phyloP scores from a whole-genome alignment of 2,113 vertebrate species.

The Sinocyclocheilus anshuiensis region DNA sequence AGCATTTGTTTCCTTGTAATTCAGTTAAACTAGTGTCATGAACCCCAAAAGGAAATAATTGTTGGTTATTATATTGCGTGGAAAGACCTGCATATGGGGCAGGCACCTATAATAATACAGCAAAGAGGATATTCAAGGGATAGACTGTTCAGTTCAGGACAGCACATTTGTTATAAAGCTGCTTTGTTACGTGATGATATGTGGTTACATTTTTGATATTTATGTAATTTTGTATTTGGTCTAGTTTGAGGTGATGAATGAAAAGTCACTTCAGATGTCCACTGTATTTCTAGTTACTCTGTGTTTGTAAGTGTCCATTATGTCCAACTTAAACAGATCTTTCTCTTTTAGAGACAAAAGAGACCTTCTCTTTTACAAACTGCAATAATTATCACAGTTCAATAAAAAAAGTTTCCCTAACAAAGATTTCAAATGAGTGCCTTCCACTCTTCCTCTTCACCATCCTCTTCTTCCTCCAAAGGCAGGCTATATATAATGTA shows the following conservation, averaged over 20 bases:
- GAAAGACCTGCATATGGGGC: conserved; percentile 17
- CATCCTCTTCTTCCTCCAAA: neutral
- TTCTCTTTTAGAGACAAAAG: neutral
- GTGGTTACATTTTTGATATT: too few relatives aligned
- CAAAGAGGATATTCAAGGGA: neutral
- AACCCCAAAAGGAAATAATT: conserved; percentile 58
- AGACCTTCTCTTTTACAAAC: too few relatives aligned
- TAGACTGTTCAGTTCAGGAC: too few relatives aligned
- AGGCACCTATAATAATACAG: neutral
- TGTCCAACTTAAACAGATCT: neutral
- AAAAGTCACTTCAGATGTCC: neutral
- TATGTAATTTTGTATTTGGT: neutral
- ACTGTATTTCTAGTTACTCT: neutral
- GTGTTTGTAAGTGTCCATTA: neutral
- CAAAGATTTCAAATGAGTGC: neutral
- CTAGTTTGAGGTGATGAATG: neutral
- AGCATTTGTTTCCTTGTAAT: neutral
- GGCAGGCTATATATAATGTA: too few relatives aligned
- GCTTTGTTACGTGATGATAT: neutral
- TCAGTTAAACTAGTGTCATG: neutral
- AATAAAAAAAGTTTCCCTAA: neutral
- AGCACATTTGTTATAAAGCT: too few relatives aligned
- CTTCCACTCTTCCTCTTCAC: neutral
- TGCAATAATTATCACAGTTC: neutral
- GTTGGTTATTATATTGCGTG: conserved; percentile 45